Base-by-base conservation (phyloP, 2,113 vertebrate genomes). In the Dendrocopos noguchii region DNA sequence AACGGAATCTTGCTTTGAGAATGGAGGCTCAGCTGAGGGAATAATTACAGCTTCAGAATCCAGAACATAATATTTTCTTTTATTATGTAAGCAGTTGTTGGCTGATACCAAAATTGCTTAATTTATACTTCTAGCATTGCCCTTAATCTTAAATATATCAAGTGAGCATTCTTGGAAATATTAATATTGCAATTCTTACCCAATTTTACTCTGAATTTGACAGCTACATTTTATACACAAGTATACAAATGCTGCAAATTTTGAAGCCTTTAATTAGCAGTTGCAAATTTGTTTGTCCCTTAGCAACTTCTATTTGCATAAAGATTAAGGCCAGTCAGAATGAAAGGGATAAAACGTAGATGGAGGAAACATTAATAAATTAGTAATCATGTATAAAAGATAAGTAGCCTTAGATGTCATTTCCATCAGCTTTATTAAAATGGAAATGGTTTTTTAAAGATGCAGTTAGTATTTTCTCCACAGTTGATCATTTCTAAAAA, bases 261-360 rank as follows among this genome's bases (percentile, higher is more conserved):
- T 90, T 53, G 72, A 83, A 91, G 75, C 91, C 80, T 79, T 95
- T 96, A 96, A 93, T 96, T 97, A 95, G 91, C 46, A 81, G 78
- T 74, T 96, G 93, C 83, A 95, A 85, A 95, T 95, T 94, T 96
- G 91, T 94, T 96, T 90, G 71, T 94, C 78, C 71, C 81, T 82
- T 59, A 94, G 92, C 90, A 87, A 91, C 63, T 94, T 75, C n/a
- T 76, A 96, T 96, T 96, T 96, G 83, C 96, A 96, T 97, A 90
- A 94, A 95, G 94, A 97, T 96, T 92, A 95, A 89, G 95, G 72
- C 90, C 7, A 29, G 86, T 90, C 88, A 91, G 77, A 96, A 96
- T 78, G 80, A 85, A 92, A 88, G 34, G 75, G 79, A 94, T 91
- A 84, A 82, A 87, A 76, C 42, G 34, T 78, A 76, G 90, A 94